Conservation (phyloP, 2,113 vertebrate genomes). For the Periophthalmus modestus region DNA sequence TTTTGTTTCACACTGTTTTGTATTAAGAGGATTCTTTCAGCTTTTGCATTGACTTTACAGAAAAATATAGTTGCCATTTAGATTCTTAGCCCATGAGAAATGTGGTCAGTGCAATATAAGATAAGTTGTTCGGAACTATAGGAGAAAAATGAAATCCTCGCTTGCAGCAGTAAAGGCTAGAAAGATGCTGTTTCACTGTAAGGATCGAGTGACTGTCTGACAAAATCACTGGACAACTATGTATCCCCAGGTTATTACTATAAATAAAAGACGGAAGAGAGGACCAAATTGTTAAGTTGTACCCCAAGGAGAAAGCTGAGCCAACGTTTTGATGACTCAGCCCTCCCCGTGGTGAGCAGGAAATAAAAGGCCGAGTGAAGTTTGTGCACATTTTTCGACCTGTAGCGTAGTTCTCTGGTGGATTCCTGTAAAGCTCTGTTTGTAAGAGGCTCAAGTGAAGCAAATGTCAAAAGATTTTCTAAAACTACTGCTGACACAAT, state of each 20-base stretch:
- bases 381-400: slow-evolving; percentile 29
- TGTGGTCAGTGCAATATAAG: neutral
- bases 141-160: slow-evolving; percentile 55
- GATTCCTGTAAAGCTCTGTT: slow-evolving; percentile 1
- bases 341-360: slow-evolving; percentile 20
- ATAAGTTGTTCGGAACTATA: neutral
- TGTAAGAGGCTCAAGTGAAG: slow-evolving; percentile 16
- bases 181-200: slow-evolving; percentile 48
- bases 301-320: slow-evolving; percentile 43
- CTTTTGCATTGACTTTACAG: too few relatives aligned
- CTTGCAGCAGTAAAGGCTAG: slow-evolving; percentile 31
- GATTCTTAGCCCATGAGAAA: neutral
- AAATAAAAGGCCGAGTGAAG: slow-evolving; percentile 18
- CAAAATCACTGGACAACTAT: slow-evolving; percentile 32
- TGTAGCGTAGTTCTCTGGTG: neutral
- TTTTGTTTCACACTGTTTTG: too few relatives aligned
- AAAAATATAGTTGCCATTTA: too few relatives aligned
- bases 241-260: slow-evolving; percentile 47
- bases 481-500: slow-evolving; percentile 9
- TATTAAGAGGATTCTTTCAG: too few relatives aligned
- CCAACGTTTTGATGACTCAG: slow-evolving; percentile 46
- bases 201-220: slow-evolving; percentile 36
- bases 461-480: neutral
- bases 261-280: slow-evolving; percentile 49
- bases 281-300: slow-evolving; percentile 34